Evolutionary conservation across 2,113 vertebrate species (phyloP), one percentile per base, ranked within the genome.

Genomic region (Uropsilus gracilis): DNA sequence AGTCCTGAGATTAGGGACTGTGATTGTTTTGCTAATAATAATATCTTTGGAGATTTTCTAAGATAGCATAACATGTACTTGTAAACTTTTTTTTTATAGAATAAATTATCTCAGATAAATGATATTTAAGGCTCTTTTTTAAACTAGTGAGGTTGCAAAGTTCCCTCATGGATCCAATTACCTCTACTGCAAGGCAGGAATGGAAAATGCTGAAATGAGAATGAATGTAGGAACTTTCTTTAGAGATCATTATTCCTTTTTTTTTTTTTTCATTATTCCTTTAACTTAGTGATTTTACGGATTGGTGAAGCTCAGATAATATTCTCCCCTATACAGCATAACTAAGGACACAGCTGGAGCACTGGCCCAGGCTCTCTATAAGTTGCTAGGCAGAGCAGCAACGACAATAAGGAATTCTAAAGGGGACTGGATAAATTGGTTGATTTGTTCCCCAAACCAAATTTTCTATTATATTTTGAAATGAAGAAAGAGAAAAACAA

Each of bases 121-220:
- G 17, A 55, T 28, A 73, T 22, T 26, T 86, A 16, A 39, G 5
- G 1, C 4, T 48, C 4, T 63, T 61, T 61, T 66, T 24, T 73
- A 55, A 77, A 50, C 3, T 8, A 32, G 42, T 8, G 11, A 68
- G 64, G 57, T 86, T 69, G 68, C 14, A 39, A 32, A 86, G 59
- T 16, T 2, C 6, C 18, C n/a, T 76, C 8, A 48, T 81, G 59
- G 22, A 68, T 53, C 6, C 42, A 78, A 7, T n/a, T n/a, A 20
- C 30, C 17, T 46, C 10, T 73, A 1, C 14, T 30, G 0, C 39
- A 32, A 44, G 3, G 0, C 1, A 39, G 14, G 11, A 10, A 46
- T 50, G 63, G 26, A 55, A 0, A 61, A 72, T 26, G 6, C 1
- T 46, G 26, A 53, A 4, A 13, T 42, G 14, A 26, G 4, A 28